A percentile compares a stretch with the other conserved stretches of the same genome.
These are phyloP conservation scores for Phoebastria nigripes DNA, from an alignment of 2,797 vertebrate genomes.

Conservation along the genomic window DNA sequence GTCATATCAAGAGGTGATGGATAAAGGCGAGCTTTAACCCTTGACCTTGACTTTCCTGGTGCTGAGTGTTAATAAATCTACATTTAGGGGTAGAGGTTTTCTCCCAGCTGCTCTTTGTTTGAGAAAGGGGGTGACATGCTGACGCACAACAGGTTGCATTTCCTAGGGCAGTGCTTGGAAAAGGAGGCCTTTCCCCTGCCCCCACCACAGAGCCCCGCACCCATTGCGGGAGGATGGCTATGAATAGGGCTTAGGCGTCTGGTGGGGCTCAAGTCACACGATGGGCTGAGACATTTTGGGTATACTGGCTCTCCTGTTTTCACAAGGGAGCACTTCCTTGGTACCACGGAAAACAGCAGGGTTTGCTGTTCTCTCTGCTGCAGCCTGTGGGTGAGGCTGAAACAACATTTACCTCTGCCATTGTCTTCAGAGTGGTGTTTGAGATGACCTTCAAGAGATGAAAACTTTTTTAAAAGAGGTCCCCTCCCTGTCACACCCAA, in stretches of 20 bases:
- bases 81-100: conserved; percentile 42
- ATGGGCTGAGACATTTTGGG: neutral
- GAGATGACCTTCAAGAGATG: neutral
- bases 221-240: rapidly evolving
- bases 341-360: neutral
- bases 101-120: conserved; percentile 48
- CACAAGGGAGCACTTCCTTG: neutral
- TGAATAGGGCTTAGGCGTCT: neutral
- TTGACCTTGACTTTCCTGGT: conserved; percentile 59
- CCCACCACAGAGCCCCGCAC: rapidly evolving
- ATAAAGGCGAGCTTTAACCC: conserved; percentile 62
- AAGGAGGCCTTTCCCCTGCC: neutral
- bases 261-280: rapidly evolving
- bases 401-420: neutral
- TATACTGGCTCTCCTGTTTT: neutral
- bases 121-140: neutral
- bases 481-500: neutral
- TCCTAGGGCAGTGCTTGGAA: neutral
- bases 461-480: neutral
- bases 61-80: conserved; percentile 61
- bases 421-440: neutral
- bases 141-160: conserved; percentile 38
- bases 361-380: neutral
- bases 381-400: neutral
- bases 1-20: conserved; percentile 54